A percentile compares a stretch with the other conserved stretches of the same genome.
Conservation (phyloP, 2,797 vertebrate genomes). For the Myiotriccus ornatus region DNA sequence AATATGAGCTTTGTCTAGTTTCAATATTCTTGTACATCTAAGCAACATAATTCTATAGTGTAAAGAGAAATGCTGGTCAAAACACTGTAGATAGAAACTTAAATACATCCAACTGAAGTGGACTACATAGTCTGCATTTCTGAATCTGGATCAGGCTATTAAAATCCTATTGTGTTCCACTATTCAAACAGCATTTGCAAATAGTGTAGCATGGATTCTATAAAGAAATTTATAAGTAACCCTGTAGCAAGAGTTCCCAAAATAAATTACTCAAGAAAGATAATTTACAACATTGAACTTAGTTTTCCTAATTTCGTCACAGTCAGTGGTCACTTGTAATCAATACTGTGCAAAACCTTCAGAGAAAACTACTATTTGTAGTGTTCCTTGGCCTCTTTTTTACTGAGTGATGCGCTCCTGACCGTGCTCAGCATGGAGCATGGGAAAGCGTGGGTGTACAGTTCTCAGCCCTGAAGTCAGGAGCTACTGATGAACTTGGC, state of each 20-base stretch:
- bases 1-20: background rate
- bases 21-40: background rate
- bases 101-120: background rate
- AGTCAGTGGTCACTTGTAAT: background rate
- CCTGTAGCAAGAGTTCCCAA: background rate
- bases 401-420: accelerated
- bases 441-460: background rate
- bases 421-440: background rate
- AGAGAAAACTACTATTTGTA: background rate
- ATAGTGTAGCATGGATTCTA: background rate
- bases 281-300: background rate
- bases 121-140: background rate
- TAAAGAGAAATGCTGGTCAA: background rate
- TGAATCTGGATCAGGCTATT: background rate
- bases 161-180: background rate
- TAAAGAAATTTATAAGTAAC: background rate
- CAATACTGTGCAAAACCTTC: background rate
- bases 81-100: background rate
- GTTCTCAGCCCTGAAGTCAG: background rate
- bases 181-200: background rate
- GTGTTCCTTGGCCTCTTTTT: background rate
- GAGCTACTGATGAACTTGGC: background rate
- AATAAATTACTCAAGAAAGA: background rate
- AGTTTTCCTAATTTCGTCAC: background rate
- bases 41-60: background rate